Evolutionary conservation across 2,888 invertebrate species (phyloP).

Genomic region (Callimorpha dominula): DNA sequence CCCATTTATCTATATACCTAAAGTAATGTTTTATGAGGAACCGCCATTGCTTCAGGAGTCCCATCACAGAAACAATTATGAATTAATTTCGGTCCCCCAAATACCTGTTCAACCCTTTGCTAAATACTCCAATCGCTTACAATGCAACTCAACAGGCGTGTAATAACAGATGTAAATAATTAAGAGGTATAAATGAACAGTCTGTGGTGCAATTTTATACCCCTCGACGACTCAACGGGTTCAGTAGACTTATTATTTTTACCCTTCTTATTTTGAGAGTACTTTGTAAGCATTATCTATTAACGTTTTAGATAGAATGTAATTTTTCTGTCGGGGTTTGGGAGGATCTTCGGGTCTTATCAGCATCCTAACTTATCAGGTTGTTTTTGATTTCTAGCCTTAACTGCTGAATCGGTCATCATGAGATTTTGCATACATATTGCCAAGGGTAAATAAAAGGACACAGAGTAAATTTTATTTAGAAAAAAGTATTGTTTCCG

Average conservation of each 20-base stretch:
- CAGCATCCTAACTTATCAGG: too few relatives aligned
- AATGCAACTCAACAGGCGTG: slow-evolving; percentile 26
- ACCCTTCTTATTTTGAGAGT: neutral
- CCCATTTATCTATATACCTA: neutral
- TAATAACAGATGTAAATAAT: slow-evolving; percentile 43
- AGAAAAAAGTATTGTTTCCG: too few relatives aligned
- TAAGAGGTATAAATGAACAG: slow-evolving; percentile 25
- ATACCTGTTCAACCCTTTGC: neutral
- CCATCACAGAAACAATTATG: neutral
- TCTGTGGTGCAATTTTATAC: slow-evolving; percentile 12
- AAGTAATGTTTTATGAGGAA: neutral
- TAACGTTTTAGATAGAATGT: too few relatives aligned
- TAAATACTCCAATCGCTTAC: slow-evolving; percentile 6
- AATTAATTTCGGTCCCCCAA: neutral
- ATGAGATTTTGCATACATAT: too few relatives aligned
- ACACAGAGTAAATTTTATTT: too few relatives aligned
- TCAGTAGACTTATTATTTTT: neutral
- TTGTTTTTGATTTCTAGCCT: too few relatives aligned
- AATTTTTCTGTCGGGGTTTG: too few relatives aligned
- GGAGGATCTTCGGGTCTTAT: too few relatives aligned
- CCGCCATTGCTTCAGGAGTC: neutral
- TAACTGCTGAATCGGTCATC: too few relatives aligned
- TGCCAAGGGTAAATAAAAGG: too few relatives aligned
- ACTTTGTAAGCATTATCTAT: too few relatives aligned
- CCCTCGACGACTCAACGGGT: slow-evolving; percentile 5